Conservation (phyloP, 2,888 invertebrate genomes). For the Serripes groenlandicus region DNA sequence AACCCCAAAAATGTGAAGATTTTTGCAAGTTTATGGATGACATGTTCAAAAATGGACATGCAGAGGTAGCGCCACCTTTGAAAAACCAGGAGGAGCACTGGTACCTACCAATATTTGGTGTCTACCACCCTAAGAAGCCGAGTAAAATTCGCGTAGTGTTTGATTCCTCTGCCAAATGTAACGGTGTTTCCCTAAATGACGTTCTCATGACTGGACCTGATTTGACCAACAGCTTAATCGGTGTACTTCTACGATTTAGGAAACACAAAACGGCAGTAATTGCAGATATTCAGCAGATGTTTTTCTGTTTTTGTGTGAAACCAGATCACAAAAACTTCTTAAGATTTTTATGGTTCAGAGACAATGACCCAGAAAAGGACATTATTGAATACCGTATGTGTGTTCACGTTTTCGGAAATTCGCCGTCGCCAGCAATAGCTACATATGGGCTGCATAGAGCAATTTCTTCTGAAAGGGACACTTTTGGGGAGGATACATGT, state of each 20-base stretch:
- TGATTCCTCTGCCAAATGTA: conserved; percentile 58
- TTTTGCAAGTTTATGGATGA: conserved; percentile 29
- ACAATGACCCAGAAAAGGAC: conserved; percentile 18
- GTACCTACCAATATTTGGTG: conserved; percentile 5
- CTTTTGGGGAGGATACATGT: conserved; percentile 15
- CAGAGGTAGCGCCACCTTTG: conserved; percentile 17
- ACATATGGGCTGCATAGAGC: conserved; percentile 55
- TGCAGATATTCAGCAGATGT: conserved; percentile 68
- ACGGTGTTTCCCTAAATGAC: conserved; percentile 61
- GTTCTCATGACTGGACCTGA: conserved; percentile 64
- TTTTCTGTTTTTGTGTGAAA: conserved; percentile 62
- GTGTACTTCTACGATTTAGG: conserved; percentile 60
- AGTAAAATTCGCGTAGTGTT: conserved; percentile 58
- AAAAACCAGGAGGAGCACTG: conserved; percentile 27
- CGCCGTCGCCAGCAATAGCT: conserved; percentile 43
- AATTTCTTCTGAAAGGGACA: conserved; percentile 15
- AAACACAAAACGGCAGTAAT: conserved; percentile 52
- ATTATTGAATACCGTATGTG: conserved; percentile 28
- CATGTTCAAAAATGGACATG: conserved; percentile 26
- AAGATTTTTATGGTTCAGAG: conserved; percentile 57
- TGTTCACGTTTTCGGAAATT: conserved; percentile 24
- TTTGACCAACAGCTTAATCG: conserved; percentile 59
- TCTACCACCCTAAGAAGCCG: conserved; percentile 30
- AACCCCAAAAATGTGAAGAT: conserved; percentile 19
- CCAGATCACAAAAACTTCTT: conserved; percentile 57